Percentiles rank a stretch among this genome's conserved stretches.
These are phyloP conservation scores for Agonopterix heracliana DNA, from an alignment of 2,888 invertebrate genomes.

Conservation along the genomic window DNA sequence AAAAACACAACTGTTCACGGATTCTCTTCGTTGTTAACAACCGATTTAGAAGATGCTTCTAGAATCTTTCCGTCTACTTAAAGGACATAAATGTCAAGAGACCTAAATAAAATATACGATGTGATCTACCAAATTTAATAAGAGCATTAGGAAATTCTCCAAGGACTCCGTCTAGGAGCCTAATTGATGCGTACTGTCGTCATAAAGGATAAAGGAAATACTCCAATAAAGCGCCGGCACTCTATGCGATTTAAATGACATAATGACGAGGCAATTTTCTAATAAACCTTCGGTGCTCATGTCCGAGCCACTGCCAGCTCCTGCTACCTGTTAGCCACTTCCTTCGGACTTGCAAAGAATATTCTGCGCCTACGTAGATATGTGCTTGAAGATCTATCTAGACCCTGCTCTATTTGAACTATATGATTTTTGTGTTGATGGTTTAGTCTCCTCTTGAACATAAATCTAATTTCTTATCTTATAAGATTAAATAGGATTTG, in stretches of 20 bases:
- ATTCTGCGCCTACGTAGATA: conserved; percentile 19
- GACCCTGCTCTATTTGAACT: too few species aligned
- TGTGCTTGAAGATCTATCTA: not conserved
- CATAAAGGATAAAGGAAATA: conserved; percentile 75
- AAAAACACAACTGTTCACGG: too few species aligned
- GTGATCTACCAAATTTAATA: not conserved
- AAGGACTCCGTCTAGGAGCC: conserved; percentile 55
- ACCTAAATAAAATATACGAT: too few species aligned
- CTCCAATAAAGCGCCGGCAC: conserved; percentile 73
- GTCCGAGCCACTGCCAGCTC: conserved; percentile 56
- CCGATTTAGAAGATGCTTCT: too few species aligned
- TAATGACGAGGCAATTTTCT: conserved; percentile 76
- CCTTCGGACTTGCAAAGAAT: conserved; percentile 49
- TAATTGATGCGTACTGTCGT: conserved; percentile 71
- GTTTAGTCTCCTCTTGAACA: too few species aligned
- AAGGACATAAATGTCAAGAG: too few species aligned
- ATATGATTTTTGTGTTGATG: too few species aligned
- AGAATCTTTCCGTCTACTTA: too few species aligned
- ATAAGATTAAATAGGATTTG: too few species aligned
- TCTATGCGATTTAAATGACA: conserved; percentile 77
- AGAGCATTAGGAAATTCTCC: conserved; percentile 34
- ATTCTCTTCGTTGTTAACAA: too few species aligned
- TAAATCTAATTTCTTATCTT: too few species aligned
- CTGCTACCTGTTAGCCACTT: conserved; percentile 67
- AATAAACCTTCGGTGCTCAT: conserved; percentile 73